Evolutionary conservation across 1,140 invertebrate species (phyloP), one percentile per base, ranked within the genome.

Genomic region (Harlomillsia oculata): DNA sequence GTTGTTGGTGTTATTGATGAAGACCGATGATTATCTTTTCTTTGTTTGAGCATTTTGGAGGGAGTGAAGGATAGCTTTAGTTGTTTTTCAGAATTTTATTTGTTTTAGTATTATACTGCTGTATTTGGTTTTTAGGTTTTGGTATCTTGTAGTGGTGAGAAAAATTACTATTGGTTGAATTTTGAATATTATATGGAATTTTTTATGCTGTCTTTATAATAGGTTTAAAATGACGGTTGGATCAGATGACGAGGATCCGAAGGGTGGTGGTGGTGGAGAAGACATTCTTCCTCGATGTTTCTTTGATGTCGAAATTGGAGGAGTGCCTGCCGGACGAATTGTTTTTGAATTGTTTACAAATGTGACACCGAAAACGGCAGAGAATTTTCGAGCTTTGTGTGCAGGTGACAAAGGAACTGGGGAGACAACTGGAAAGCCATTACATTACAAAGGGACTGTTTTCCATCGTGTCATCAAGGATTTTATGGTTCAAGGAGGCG

Each of bases 331-430:
- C 48, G 94, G 94, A 9, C 78, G 92, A 53, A 85, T 99, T 68
- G 84, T 94, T 25, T 95, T 98, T 69, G 93, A 97, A 70, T 74
- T 99, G 0, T 97, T 86, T 74, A 83, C 82, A 60, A 90, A 97
- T 75, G 80, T 87, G 46, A 89, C 87, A 43, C 94, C 95, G 2
- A 89, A 89, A 71, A 96, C 93, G 0, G 87, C 84, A 21, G 89
- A 95, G 68, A 97, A 97, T 72, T 98, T 97, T 71, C 80, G 89
- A 43, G 80, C 84, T 2, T 74, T 97, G 30, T 96, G 92, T 68
- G 90, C 89, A 2, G 92, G 92, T 2, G 89, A 94, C 67, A 83
- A 82, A 68, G 86, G 87, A 9, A 72, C 83, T 8, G 88, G 85
- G 9, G 77, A 78, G 69, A 77, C 74, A 2, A 85, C 84, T 1